Base-by-base conservation (phyloP, 2,113 vertebrate genomes). In the Tetrax tetrax region DNA sequence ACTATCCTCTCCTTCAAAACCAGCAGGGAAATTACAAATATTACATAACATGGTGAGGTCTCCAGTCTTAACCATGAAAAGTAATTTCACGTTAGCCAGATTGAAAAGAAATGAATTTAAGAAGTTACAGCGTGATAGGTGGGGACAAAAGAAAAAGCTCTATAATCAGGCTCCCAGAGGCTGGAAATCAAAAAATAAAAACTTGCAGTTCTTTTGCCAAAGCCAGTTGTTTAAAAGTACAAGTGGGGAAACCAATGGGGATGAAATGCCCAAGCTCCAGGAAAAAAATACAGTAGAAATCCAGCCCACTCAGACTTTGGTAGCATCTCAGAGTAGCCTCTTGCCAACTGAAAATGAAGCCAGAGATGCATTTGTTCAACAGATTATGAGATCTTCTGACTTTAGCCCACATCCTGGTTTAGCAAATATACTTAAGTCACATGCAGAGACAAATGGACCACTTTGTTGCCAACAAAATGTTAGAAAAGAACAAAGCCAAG, bases 1-100 rank as follows among this genome's bases (percentile, higher is more conserved):
- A 95, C 98, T 98, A 97, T 98, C 98, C 20, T 98, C 99, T 89
- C 99, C 99, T 98, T 99, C 99, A 96, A 99, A 98, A 97, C 98
- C 99, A 80, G 87, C 97, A 93, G 98, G 98, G 94, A 98, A 99
- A 90, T 97, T 97, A 56, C 97, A 97, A 87, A 98, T 98, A 83
- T 95, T 99, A 31, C 98, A 96, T 97, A 98, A 97, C 80, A 86
- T 98, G 95, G 96, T 92, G 69, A 98, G 97, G 38, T 98, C 95
- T 94, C 98, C 97, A 47, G 96, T 98, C 57, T 97, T 96, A 84
- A 97, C 91, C 48, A 90, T 98, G 92, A 98, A 97, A 97, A 98
- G 95, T 90, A 98, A 96, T 84, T 98, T 99, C 76, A 97, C 98
- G 2, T 94, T 98, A 96, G 81, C 96, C 71, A 98, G 97, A 63